A percentile compares a stretch with the other conserved stretches of the same genome.
These are phyloP conservation scores for Pelobates fuscus DNA, from an alignment of 2,113 vertebrate genomes.

Conservation along the genomic window DNA sequence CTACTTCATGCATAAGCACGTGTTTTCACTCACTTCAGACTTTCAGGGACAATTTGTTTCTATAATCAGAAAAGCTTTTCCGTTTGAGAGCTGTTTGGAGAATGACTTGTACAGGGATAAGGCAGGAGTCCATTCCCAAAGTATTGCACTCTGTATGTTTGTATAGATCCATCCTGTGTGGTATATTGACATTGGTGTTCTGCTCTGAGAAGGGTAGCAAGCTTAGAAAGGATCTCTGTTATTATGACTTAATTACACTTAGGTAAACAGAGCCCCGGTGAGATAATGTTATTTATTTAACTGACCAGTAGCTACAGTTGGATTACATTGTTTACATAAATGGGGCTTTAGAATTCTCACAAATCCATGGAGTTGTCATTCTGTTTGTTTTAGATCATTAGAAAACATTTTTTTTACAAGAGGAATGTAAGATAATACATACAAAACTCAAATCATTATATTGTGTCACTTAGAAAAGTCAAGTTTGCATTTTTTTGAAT, in stretches of 20 bases:
- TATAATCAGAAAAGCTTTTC: slow-evolving; percentile 38
- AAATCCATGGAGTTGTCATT: background rate
- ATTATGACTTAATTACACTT: slow-evolving; percentile 36
- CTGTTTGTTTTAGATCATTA: background rate
- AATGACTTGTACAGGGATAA: background rate
- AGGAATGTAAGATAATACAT: too few relatives aligned
- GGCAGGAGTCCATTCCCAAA: background rate
- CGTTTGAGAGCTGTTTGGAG: slow-evolving; percentile 12
- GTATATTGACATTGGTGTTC: background rate
- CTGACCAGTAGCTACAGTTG: slow-evolving; percentile 19
- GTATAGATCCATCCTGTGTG: slow-evolving; percentile 12
- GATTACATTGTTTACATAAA: background rate
- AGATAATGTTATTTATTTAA: slow-evolving; percentile 30
- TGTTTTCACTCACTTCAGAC: slow-evolving; percentile 44
- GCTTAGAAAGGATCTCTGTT: slow-evolving; percentile 14
- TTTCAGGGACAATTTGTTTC: slow-evolving; percentile 45
- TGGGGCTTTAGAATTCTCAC: background rate
- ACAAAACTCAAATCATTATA: too few relatives aligned
- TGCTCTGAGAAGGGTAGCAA: background rate
- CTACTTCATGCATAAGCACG: slow-evolving; percentile 36
- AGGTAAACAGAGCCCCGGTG: slow-evolving; percentile 21
- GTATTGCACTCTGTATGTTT: background rate
- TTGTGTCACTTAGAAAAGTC: too few relatives aligned
- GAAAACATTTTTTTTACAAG: background rate
- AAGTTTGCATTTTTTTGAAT: too few relatives aligned